phyloP scores from a whole-genome alignment of 2,888 invertebrate genomes.

The Halocaridina rubra region DNA sequence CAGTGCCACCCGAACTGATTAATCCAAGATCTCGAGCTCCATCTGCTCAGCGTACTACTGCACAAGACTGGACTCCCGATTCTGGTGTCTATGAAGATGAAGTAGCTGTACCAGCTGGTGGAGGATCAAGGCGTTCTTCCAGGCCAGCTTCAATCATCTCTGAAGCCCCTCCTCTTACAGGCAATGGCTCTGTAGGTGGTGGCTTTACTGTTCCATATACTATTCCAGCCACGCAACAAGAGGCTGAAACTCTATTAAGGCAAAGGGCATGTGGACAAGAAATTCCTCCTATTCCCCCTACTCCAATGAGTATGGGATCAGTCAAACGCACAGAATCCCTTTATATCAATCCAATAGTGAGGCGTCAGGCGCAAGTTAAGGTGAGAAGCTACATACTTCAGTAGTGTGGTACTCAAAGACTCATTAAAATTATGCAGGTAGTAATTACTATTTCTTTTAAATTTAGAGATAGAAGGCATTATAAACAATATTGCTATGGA shows the following conservation, averaged over 20 bases:
- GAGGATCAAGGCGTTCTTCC: conserved; percentile 48
- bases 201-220: conserved; percentile 56
- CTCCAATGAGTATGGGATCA: conserved; percentile 72
- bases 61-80: conserved; percentile 66
- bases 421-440: no score
- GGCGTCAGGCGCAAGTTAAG: conserved; percentile 65
- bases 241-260: conserved; percentile 59
- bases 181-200: conserved; percentile 52
- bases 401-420: no score
- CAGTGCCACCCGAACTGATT: conserved; percentile 54
- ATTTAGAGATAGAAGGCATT: no score
- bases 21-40: conserved; percentile 63
- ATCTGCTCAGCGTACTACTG: conserved; percentile 67
- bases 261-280: conserved; percentile 80
- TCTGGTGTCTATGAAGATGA: conserved; percentile 66
- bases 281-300: conserved; percentile 80
- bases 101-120: conserved; percentile 30
- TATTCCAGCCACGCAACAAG: conserved; percentile 62
- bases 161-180: conserved; percentile 58
- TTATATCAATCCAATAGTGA: conserved; percentile 76
- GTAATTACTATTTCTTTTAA: no score
- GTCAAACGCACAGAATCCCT: conserved; percentile 88
- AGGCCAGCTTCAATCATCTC: conserved; percentile 56
- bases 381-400: no score
- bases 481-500: no score